phyloP scores from a whole-genome alignment of 2,888 invertebrate species.

The Agrotis segetum region DNA sequence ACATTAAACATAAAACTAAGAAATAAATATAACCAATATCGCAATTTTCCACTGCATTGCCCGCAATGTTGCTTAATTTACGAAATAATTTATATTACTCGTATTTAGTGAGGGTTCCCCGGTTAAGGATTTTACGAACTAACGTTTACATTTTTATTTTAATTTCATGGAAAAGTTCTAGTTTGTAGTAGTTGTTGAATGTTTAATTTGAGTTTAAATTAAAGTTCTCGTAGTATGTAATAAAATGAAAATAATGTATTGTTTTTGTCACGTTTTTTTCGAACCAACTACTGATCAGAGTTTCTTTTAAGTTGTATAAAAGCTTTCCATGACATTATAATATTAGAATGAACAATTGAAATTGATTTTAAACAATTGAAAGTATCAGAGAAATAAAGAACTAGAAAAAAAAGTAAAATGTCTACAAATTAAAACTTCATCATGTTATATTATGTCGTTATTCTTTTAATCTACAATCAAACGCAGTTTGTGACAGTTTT shows the following conservation, averaged over 20 bases:
- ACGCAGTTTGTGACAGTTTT: neutral
- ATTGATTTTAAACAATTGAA: no score
- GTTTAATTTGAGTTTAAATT: constrained; percentile 13
- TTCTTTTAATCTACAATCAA: constrained; percentile 25
- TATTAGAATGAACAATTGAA: no score
- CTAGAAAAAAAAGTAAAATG: no score
- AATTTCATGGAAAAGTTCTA: constrained; percentile 34
- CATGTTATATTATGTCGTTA: constrained; percentile 6
- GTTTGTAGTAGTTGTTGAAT: constrained; percentile 15
- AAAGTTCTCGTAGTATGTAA: neutral
- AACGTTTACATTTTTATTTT: constrained; percentile 1
- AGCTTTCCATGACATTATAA: no score
- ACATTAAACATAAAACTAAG: constrained; percentile 1
- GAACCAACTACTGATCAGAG: no score
- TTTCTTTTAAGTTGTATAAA: no score
- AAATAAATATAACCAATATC: constrained; percentile 16
- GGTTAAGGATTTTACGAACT: constrained; percentile 14
- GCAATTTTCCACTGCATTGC: neutral
- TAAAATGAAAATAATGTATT: no score
- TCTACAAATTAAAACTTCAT: no score
- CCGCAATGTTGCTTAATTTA: constrained; percentile 19
- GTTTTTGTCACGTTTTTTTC: no score
- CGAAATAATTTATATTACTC: no score
- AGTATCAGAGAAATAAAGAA: no score
- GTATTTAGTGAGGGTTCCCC: constrained; percentile 23